Conservation (phyloP, 2,797 vertebrate genomes). For the Melanotaenia nigrans region DNA sequence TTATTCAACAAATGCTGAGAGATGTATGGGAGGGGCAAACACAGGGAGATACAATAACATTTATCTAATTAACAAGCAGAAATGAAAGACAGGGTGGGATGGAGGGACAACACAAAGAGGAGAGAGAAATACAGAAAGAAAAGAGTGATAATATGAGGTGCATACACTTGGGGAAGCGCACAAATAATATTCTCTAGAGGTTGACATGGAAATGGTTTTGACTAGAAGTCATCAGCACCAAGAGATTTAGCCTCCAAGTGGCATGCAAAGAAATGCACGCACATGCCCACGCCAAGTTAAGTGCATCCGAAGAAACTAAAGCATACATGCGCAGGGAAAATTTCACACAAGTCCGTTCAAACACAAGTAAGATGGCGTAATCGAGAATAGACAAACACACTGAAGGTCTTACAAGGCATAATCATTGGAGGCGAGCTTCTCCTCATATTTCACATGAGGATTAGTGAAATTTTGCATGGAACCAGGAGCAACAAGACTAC, state of each 20-base stretch:
- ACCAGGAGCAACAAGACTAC: conserved; percentile 39
- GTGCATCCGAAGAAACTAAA: conserved; percentile 30
- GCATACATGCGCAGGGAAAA: conserved; percentile 27
- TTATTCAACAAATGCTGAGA: conserved; percentile 72
- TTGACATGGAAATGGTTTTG: conserved; percentile 45
- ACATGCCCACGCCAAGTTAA: conserved; percentile 4
- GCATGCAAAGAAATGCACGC: conserved; percentile 23
- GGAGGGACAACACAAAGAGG: not conserved
- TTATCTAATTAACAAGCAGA: conserved; percentile 71
- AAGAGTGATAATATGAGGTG: not conserved
- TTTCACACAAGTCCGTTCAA: conserved; percentile 33
- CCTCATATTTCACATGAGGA: conserved; percentile 70
- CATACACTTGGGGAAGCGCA: conserved; percentile 19
- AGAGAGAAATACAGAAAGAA: conserved; percentile 3
- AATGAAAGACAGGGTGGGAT: conserved; percentile 31
- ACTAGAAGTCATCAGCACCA: conserved; percentile 52
- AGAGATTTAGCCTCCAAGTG: conserved; percentile 58
- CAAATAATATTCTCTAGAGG: conserved; percentile 47
- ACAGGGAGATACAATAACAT: conserved; percentile 55
- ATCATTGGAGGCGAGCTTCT: conserved; percentile 63
- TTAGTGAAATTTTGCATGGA: conserved; percentile 66
- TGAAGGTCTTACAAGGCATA: conserved; percentile 64
- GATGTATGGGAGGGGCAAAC: conserved; percentile 56
- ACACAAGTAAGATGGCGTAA: conserved; percentile 40
- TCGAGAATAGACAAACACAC: conserved; percentile 66